Base-by-base conservation (phyloP, 2,113 vertebrate species). In the Campylomormyrus numenius region DNA sequence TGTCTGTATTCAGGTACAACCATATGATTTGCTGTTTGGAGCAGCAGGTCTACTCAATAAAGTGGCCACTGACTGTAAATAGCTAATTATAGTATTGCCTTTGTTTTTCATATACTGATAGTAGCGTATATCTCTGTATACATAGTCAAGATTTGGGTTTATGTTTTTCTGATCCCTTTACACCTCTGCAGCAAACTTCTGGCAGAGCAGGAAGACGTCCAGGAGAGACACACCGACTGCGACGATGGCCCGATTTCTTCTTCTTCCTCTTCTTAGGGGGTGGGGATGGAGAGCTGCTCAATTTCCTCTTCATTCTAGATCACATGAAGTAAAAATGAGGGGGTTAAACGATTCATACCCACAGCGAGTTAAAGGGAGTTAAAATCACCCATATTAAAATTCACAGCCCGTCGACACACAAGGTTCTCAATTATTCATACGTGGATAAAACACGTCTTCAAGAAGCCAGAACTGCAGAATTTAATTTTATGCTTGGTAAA, bases 231-330 rank as follows among this genome's bases (percentile, higher is more conserved):
- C 94, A 99, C 98, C 98, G 97, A 93, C 96, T 99, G 92, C 97
- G 96, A 91, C 97, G 95, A 91, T 96, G 97, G 39, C 97, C 94
- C 0, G 97, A 97, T 97, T 98, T 99, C 96, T 99, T 99, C 94
- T 99, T 99, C 96, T 99, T 99, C 92, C 97, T 97, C 94, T 99
- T 99, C 95, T 98, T 99, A 89, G 97, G 97, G 2, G 97, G 97
- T 70, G 98, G 98, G 45, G 98, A 99, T 49, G 95, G 94, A 70
- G 98, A 99, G 94, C 97, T 99, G 96, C 97, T 99, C 0, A 97
- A 98, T 94, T 96, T 97, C 89, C 94, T 96, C 92, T 95, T 95
- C 90, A 93, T 88, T 93, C 96, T 96, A 90, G 92, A 90, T 91
- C 70, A 77, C 24, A 7, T 88, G 42, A n/a, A 27, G 27, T 83